Evolutionary conservation across 2,888 invertebrate species (phyloP).

Genomic region (Stratiomys singularior): DNA sequence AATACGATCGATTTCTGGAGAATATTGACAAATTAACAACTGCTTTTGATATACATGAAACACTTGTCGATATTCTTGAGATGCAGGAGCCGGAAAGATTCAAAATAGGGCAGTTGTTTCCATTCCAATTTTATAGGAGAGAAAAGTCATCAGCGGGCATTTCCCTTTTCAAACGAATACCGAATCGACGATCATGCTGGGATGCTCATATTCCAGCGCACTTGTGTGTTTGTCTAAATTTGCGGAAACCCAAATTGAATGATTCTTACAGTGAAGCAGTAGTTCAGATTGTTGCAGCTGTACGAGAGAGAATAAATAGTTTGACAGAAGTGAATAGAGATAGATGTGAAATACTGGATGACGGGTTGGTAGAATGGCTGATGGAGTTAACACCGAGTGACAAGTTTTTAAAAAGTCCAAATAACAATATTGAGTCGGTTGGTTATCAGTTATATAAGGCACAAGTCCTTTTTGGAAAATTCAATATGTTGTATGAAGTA

Average conservation of each 20-base stretch:
- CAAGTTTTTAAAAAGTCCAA: neutral
- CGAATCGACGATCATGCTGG: neutral
- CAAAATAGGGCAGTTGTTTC: neutral
- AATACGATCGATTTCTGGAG: conserved; percentile 68
- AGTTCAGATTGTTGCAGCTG: neutral
- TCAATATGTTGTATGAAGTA: conserved; percentile 15
- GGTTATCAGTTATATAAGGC: conserved; percentile 4
- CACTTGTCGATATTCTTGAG: conserved; percentile 71
- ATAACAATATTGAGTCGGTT: too few relatives aligned
- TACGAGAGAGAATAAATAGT: neutral
- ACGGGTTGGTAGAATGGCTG: neutral
- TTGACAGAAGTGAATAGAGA: neutral
- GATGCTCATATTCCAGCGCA: neutral
- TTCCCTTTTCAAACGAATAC: neutral
- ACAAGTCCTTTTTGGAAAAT: neutral
- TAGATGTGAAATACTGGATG: neutral
- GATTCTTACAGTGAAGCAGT: neutral
- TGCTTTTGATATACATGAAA: conserved; percentile 85
- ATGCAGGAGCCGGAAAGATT: conserved; percentile 15
- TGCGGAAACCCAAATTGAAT: neutral
- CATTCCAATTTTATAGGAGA: neutral
- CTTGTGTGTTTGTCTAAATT: neutral
- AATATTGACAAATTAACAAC: conserved; percentile 77
- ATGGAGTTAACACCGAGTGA: neutral
- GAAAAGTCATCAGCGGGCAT: neutral